Evolutionary conservation across 2,888 invertebrate species (phyloP).

Genomic region (Aspidapion aeneum): DNA sequence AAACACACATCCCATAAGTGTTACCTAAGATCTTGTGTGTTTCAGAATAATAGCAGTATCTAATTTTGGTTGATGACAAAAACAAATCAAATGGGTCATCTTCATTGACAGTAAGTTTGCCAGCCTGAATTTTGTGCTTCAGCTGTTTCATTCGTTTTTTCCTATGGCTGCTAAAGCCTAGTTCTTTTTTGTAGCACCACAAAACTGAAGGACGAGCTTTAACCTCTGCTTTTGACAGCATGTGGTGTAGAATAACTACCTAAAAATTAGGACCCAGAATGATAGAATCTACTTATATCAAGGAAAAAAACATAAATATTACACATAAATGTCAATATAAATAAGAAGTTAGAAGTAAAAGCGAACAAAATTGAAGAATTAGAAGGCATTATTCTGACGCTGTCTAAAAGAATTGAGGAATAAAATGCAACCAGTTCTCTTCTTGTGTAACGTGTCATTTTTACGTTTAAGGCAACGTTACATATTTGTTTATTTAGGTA

Average conservation of each 20-base stretch:
- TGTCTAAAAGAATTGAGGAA: too few relatives aligned
- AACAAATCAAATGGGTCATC: slow-evolving; percentile 97
- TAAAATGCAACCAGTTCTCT: too few relatives aligned
- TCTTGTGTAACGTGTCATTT: too few relatives aligned
- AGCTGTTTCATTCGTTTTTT: slow-evolving; percentile 87
- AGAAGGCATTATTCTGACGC: too few relatives aligned
- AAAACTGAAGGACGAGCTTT: slow-evolving; percentile 91
- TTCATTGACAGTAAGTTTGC: slow-evolving; percentile 85
- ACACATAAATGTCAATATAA: too few relatives aligned
- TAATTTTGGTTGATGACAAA: slow-evolving; percentile 91
- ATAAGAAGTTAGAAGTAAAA: too few relatives aligned
- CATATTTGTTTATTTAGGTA: too few relatives aligned
- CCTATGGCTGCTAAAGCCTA: slow-evolving; percentile 68
- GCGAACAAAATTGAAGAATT: too few relatives aligned
- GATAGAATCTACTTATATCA: too few relatives aligned
- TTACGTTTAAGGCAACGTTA: too few relatives aligned
- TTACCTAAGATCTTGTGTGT: slow-evolving; percentile 97
- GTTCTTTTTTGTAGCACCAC: slow-evolving; percentile 95
- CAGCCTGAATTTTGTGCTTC: slow-evolving; percentile 81
- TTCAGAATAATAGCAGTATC: slow-evolving; percentile 96
- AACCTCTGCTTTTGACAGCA: slow-evolving; percentile 91
- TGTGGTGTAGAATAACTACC: slow-evolving; percentile 96
- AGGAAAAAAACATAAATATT: too few relatives aligned
- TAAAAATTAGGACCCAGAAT: slow-evolving; percentile 41
- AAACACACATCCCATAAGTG: slow-evolving; percentile 81